Percentiles rank a stretch among this genome's conserved stretches.
These are phyloP conservation scores for Drosophila trichaetosa DNA, from an alignment of 2,888 invertebrate species.

Conservation along the genomic window DNA sequence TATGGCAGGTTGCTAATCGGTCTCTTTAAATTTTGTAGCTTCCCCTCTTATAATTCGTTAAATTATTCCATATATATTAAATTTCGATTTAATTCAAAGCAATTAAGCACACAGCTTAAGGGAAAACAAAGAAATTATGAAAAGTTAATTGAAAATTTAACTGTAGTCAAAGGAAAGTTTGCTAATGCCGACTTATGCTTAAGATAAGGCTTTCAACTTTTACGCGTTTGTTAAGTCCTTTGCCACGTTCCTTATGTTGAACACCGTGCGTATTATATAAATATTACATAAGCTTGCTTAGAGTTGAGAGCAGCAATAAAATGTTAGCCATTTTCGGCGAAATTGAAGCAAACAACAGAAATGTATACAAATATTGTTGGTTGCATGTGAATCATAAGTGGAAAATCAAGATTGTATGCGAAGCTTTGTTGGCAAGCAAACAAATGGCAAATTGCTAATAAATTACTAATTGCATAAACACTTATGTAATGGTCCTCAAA, in stretches of 20 bases:
- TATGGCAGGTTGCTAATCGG: neutral
- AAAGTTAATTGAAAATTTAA: slow-evolving; percentile 33
- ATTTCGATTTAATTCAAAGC: slow-evolving; percentile 1
- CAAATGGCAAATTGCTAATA: slow-evolving; percentile 53
- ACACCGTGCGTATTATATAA: neutral
- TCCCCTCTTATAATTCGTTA: neutral
- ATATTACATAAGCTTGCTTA: slow-evolving; percentile 35
- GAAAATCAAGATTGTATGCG: slow-evolving; percentile 18
- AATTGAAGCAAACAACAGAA: slow-evolving; percentile 22
- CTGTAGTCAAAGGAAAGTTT: neutral
- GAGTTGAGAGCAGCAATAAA: slow-evolving; percentile 11
- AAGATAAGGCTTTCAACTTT: neutral
- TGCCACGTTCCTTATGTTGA: neutral
- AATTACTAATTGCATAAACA: slow-evolving; percentile 68
- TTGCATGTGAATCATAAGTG: slow-evolving; percentile 22
- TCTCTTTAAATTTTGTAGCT: neutral
- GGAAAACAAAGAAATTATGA: slow-evolving; percentile 1
- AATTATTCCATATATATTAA: neutral
- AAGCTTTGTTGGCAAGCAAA: slow-evolving; percentile 38
- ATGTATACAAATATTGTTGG: slow-evolving; percentile 22
- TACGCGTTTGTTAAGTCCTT: neutral
- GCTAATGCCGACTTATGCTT: neutral
- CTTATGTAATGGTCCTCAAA: slow-evolving; percentile 63
- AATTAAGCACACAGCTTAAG: slow-evolving; percentile 8
- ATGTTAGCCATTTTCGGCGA: slow-evolving; percentile 19